These are phyloP conservation scores for Gari tellinella DNA, from an alignment of 2,888 invertebrate species.

Conservation along the genomic window DNA sequence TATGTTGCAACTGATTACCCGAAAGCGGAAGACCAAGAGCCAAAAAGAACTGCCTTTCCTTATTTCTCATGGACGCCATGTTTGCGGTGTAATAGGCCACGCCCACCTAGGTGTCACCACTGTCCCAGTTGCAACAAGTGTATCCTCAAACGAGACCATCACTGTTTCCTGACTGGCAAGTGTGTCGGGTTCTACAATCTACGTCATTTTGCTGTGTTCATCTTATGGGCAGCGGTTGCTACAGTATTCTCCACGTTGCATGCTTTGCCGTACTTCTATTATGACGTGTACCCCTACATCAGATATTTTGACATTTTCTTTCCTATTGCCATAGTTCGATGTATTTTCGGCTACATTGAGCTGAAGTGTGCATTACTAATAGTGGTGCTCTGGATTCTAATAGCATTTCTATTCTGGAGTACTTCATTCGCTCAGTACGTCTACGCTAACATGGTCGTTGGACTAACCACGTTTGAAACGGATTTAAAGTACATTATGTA, in stretches of 20 bases:
- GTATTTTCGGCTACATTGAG: constrained; percentile 61
- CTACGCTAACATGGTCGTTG: constrained; percentile 57
- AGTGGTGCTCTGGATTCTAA: constrained; percentile 66
- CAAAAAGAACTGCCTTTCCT: constrained; percentile 69
- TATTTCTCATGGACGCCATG: constrained; percentile 83
- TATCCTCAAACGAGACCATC: constrained; percentile 82
- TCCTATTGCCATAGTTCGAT: constrained; percentile 68
- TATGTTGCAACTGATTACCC: constrained; percentile 55
- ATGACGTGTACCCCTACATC: constrained; percentile 48
- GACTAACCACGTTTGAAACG: constrained; percentile 77
- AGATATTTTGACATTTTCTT: constrained; percentile 70
- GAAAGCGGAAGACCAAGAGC: constrained; percentile 9
- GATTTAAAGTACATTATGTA: constrained; percentile 70
- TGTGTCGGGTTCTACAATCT: constrained; percentile 81
- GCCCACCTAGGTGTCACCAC: constrained; percentile 82
- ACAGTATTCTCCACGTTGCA: constrained; percentile 68
- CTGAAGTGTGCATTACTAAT: constrained; percentile 58
- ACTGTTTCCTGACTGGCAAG: constrained; percentile 80
- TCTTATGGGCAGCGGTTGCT: constrained; percentile 72
- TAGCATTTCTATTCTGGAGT: constrained; percentile 69
- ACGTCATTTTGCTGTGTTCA: constrained; percentile 78
- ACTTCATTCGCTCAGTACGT: constrained; percentile 67
- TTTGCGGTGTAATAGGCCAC: constrained; percentile 69
- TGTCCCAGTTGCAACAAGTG: constrained; percentile 79
- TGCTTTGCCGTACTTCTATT: constrained; percentile 34